Evolutionary conservation across 1,140 invertebrate species (phyloP).

Genomic region (Rhagoletis pomonella): DNA sequence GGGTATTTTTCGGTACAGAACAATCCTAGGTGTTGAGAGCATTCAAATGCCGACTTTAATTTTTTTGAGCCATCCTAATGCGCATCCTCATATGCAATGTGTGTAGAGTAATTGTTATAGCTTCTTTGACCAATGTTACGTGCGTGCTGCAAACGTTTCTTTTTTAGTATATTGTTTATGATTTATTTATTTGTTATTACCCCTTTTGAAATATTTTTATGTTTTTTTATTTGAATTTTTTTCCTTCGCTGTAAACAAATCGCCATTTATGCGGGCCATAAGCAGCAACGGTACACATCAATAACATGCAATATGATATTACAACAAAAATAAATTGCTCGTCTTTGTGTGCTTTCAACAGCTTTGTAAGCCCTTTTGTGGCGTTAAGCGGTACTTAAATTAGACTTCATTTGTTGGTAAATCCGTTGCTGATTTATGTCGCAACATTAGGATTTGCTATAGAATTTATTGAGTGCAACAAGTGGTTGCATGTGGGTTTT

Average conservation of each 20-base stretch:
- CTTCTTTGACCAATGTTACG: no score
- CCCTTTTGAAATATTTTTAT: neutral
- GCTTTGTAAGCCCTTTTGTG: constrained; percentile 19
- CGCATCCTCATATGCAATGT: neutral
- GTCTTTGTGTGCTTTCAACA: constrained; percentile 23
- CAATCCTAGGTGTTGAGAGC: no score
- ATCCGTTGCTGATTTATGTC: constrained; percentile 23
- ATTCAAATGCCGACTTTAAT: no score
- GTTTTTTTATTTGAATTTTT: neutral
- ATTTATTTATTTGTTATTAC: neutral
- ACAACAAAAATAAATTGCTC: neutral
- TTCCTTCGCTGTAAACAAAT: neutral
- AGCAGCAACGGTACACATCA: constrained; percentile 9
- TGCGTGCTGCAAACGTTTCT: neutral
- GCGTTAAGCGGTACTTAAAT: constrained; percentile 36
- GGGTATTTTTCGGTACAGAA: no score
- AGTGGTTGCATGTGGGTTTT: no score
- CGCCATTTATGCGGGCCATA: constrained; percentile 2
- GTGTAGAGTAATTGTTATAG: constrained; percentile 10
- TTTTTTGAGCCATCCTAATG: no score
- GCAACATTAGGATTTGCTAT: neutral
- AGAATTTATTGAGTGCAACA: no score
- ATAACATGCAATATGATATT: constrained; percentile 42
- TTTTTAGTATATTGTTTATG: neutral
- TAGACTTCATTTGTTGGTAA: constrained; percentile 27